phyloP scores from a whole-genome alignment of 2,113 vertebrate genomes.

The Heteronetta atricapilla region DNA sequence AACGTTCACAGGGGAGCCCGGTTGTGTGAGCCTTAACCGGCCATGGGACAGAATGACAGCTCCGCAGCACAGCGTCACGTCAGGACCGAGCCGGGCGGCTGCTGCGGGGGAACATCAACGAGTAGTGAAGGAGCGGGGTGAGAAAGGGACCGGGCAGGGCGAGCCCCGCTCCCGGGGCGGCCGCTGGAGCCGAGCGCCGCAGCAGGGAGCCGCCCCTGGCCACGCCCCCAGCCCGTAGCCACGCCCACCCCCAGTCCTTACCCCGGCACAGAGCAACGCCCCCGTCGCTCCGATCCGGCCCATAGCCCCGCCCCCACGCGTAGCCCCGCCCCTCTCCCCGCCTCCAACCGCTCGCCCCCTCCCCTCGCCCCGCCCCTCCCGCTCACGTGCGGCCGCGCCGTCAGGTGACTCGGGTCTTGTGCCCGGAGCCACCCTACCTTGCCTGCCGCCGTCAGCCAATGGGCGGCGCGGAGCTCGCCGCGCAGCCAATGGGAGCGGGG shows the following conservation, averaged over 20 bases:
- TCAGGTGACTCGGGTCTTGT: constrained; percentile 86
- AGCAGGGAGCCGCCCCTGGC: neutral
- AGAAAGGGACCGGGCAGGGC: accelerated
- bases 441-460: neutral
- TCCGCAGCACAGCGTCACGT: accelerated
- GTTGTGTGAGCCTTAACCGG: accelerated
- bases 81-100: accelerated
- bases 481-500: neutral
- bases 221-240: too few relatives aligned
- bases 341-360: neutral
- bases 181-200: neutral
- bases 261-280: too few relatives aligned
- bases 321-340: too few relatives aligned
- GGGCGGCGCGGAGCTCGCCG: neutral
- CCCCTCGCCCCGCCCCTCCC: neutral
- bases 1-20: too few relatives aligned
- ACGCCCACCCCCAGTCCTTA: too few relatives aligned
- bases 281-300: too few relatives aligned
- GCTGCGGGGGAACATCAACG: accelerated
- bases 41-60: accelerated
- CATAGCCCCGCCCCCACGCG: too few relatives aligned
- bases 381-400: constrained; percentile 42
- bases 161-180: accelerated
- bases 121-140: accelerated
- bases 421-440: neutral